Base-by-base conservation (phyloP, 2,888 invertebrate species). In the Drosophila nigritarsus region DNA sequence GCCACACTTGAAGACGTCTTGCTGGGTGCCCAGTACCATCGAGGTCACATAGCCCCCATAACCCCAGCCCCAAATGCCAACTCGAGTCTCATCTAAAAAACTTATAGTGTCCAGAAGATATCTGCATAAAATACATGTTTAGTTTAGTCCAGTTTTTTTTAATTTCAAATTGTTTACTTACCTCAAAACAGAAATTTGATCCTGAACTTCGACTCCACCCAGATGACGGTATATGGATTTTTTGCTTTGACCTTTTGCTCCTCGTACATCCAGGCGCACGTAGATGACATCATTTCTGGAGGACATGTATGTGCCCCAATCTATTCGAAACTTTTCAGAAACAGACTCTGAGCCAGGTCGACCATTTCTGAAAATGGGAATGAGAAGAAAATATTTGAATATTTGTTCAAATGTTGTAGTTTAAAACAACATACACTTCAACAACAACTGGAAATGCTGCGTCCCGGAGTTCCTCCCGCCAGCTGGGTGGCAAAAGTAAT, bases 1-100 rank as follows among this genome's bases (percentile, higher is more conserved):
- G 54, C 98, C 99, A 92, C 99, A 99, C 92, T 97, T 97, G 94
- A 98, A 97, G 62, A 97, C 96, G 88, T 96, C 95, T 92, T 97
- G 97, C 92, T 97, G 97, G 59, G 96, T 96, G 48, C 98, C 98
- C 62, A 99, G 94, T 69, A 97, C 95, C 96, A 98, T 97, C 60
- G 98, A 95, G n/a, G 98, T 97, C 42, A 98, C 97, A 93, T 98
- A 99, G 11, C 98, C 99, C 7, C 93, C 99, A 93, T 98, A 99
- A 20, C 98, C 98, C 98, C 98, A 98, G 50, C 99, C 99, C 98
- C 98, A 98, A 66, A 99, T 96, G 11, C 98, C 98, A 53, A 98
- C 97, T 70, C 97, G 95, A 3, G 96, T 96, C 90, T 96, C 96
- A 93, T 98, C 98, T 91, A 98, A 95, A 94, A 96, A 98, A 91